A percentile compares a stretch with the other conserved stretches of the same genome.
phyloP scores from a whole-genome alignment of 2,113 vertebrate genomes.

The Ginglymostoma cirratum region DNA sequence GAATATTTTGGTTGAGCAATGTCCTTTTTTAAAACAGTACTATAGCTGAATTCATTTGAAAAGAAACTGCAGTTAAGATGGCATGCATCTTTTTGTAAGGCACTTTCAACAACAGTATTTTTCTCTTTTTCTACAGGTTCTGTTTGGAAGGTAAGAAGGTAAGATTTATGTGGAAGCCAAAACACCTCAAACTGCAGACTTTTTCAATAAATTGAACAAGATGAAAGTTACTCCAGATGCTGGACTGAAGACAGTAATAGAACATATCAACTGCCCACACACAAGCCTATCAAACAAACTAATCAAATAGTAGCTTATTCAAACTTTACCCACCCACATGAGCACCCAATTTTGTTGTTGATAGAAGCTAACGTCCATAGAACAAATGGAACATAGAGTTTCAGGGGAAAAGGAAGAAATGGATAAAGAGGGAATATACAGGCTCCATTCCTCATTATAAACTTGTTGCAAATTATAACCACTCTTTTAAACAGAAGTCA shows the following conservation, averaged over 20 bases:
- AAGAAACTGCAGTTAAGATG: background rate
- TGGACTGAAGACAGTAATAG: background rate
- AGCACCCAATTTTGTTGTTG: background rate
- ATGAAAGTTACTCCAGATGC: background rate
- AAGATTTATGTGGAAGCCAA: background rate
- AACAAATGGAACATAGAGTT: background rate
- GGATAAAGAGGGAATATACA: background rate
- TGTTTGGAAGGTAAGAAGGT: background rate
- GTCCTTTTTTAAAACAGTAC: background rate
- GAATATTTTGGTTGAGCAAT: background rate
- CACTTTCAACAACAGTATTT: background rate
- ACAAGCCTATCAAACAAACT: background rate
- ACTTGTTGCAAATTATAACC: background rate
- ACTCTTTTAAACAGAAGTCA: background rate
- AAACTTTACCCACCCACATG: background rate
- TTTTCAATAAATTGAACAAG: background rate
- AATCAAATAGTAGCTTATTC: background rate
- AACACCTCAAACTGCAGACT: background rate
- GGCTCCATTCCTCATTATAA: background rate
- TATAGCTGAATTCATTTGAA: background rate
- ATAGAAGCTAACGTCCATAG: background rate
- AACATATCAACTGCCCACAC: background rate
- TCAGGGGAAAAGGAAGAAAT: too few relatives aligned
- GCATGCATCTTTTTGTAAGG: background rate
- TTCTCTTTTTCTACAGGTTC: background rate